Evolutionary conservation across 2,113 vertebrate species (phyloP).

Genomic region (Corapipo altera): DNA sequence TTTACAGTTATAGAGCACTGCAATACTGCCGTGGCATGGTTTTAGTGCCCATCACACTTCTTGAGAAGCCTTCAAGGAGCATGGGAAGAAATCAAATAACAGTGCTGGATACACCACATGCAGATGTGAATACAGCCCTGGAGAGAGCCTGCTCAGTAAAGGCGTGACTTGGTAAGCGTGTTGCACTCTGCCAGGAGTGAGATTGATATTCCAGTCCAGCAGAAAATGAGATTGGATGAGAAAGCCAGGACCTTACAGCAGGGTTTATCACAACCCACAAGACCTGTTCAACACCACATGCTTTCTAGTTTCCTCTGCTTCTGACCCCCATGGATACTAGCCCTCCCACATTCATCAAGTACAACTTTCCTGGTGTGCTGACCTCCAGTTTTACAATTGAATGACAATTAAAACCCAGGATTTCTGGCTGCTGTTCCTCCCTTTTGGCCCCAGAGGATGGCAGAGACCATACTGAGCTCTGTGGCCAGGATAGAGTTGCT

Average conservation of each 20-base stretch:
- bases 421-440: neutral
- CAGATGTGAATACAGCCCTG: neutral
- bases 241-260: neutral
- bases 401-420: neutral
- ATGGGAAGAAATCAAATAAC: neutral
- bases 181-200: neutral
- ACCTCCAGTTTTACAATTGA: neutral
- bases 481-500: neutral
- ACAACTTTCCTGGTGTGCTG: neutral
- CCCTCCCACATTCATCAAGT: neutral
- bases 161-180: neutral
- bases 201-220: neutral
- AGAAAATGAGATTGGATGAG: neutral
- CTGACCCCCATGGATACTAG: neutral
- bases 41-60: neutral
- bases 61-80: neutral
- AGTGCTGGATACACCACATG: neutral
- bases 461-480: neutral
- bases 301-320: neutral
- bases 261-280: neutral
- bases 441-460: neutral
- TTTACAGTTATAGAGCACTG: too few species aligned
- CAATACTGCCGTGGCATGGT: neutral
- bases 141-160: neutral
- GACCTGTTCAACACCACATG: neutral